Evolutionary conservation across 2,797 vertebrate species (phyloP).

Genomic region (Acanthopagrus latus): DNA sequence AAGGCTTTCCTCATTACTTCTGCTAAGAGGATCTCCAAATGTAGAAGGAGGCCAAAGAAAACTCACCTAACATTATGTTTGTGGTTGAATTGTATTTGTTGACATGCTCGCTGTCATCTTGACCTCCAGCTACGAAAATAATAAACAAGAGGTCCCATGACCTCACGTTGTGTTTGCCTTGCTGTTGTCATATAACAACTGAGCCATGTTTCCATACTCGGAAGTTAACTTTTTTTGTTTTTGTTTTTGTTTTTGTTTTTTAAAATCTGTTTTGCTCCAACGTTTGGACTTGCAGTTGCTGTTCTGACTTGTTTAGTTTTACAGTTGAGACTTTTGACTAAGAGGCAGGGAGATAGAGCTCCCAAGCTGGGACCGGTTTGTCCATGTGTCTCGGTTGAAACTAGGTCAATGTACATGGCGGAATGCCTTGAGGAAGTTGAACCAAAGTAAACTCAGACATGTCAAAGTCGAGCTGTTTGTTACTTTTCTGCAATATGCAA

Average conservation of each 20-base stretch:
- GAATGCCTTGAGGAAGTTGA: conserved; percentile 13
- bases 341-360: background rate
- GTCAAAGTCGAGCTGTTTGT: background rate
- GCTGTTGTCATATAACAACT: background rate
- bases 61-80: background rate
- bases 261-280: background rate
- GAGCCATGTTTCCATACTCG: background rate
- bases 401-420: conserved; percentile 48
- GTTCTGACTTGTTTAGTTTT: background rate
- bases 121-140: background rate
- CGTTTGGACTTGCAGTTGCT: background rate
- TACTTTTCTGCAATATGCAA: background rate
- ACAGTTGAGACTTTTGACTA: background rate
- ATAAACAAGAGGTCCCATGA: conserved; percentile 5
- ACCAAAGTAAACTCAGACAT: background rate
- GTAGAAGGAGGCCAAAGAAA: background rate
- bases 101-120: background rate
- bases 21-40: background rate
- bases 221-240: too few species aligned
- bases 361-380: conserved; percentile 3
- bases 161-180: background rate
- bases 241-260: too few species aligned
- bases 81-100: background rate
- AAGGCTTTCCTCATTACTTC: background rate
- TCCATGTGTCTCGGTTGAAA: conserved; percentile 20